Base-by-base conservation (phyloP, 35 echinoderm and acorn worm species). In the Heliocidaris tuberculata region DNA sequence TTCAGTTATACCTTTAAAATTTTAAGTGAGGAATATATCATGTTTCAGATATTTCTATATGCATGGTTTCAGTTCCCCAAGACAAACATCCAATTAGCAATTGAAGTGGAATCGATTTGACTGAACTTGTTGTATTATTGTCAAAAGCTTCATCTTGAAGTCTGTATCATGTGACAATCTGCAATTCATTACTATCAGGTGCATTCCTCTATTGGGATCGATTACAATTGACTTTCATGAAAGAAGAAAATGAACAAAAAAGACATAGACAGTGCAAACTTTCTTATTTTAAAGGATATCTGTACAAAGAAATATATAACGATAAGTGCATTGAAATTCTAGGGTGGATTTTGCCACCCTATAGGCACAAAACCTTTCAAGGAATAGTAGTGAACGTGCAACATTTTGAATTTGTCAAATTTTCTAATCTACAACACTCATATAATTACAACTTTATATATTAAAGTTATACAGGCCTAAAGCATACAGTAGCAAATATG, bases 111-210 rank as follows among this genome's bases (percentile, higher is more conserved):
- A 78, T 78, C 65, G 65, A 78, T 78, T 78, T 78, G 27, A 78
- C 19, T 21, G 65, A 19, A 78, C 65, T 24, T 6, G 65, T 56
- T 56, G 65, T 78, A n/a, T 78, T 78, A 42, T 78, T 2, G 21
- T 78, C 65, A 78, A 19, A 19, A 78, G 19, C 3, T 78, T 24
- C 65, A 78, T 29, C 27, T 78, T 78, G 61, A 71, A 78, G 17
- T 78, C 17, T 27, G 27, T 78, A 78, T 78, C 65, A 78, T 78
- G 4, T 78, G 17, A 27, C 65, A 2, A 78, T 78, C 65, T 78
- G 65, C 65, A 78, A 78, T 78, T 78, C 65, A 78, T 78, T 78
- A 78, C 65, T 78, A 78, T 78, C 65, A 78, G 27, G 27, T 78
- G 65, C 65, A 78, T 78, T 78, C 65, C 65, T n/a, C 19, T 78